These are phyloP conservation scores for Drosophila glabriapex DNA, from an alignment of 2,888 invertebrate genomes.

Conservation along the genomic window DNA sequence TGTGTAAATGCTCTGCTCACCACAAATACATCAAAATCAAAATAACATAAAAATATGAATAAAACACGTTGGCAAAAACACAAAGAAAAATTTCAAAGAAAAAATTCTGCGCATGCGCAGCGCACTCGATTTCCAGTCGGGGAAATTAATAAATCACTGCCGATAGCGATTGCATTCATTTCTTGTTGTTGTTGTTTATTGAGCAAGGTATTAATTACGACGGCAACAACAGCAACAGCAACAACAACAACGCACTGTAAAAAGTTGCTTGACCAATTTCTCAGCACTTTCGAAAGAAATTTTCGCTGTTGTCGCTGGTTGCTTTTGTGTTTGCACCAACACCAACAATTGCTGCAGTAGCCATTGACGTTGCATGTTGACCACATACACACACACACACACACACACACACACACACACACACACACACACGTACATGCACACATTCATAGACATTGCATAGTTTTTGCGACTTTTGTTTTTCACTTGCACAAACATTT, in stretches of 20 bases:
- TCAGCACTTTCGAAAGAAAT: slow-evolving; percentile 75
- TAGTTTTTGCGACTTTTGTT: slow-evolving; percentile 58
- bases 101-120: slow-evolving; percentile 6
- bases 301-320: slow-evolving; percentile 42
- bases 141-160: slow-evolving; percentile 10
- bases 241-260: slow-evolving; percentile 26
- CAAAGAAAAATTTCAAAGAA: not conserved
- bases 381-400: slow-evolving; percentile 27
- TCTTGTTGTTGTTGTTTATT: slow-evolving; percentile 40
- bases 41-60: slow-evolving; percentile 9
- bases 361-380: slow-evolving; percentile 64
- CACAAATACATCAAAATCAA: slow-evolving; percentile 14
- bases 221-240: slow-evolving; percentile 28
- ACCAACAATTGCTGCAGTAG: slow-evolving; percentile 27
- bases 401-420: slow-evolving; percentile 14
- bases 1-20: slow-evolving; percentile 27
- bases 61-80: slow-evolving; percentile 9
- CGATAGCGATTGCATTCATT: slow-evolving; percentile 16
- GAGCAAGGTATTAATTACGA: slow-evolving; percentile 60
- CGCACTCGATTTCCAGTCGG: slow-evolving; percentile 1
- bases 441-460: slow-evolving; percentile 18
- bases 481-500: slow-evolving; percentile 56
- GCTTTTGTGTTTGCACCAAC: slow-evolving; percentile 40
- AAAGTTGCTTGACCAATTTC: slow-evolving; percentile 63
- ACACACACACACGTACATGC: slow-evolving; percentile 9